Evolutionary conservation across 2,888 invertebrate genomes (phyloP).

Genomic region (Eumacrocentrus americanus): DNA sequence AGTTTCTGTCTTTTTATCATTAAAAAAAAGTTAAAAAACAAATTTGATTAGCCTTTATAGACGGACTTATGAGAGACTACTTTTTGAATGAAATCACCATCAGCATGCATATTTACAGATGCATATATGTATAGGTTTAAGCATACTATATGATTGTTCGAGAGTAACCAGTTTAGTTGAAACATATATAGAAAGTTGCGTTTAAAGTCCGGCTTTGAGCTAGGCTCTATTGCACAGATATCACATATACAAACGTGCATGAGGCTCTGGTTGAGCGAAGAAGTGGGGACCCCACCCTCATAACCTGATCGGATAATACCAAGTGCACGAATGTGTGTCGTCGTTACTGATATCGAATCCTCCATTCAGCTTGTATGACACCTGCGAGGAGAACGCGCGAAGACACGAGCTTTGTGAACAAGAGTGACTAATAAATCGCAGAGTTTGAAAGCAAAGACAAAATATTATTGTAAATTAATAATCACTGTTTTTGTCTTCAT

Average conservation of each 20-base stretch:
- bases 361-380: constrained; percentile 4
- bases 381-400: too few species aligned
- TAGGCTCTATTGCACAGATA: not conserved
- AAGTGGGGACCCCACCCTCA: constrained; percentile 6
- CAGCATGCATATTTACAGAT: not conserved
- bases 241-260: not conserved
- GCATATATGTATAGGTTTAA: not conserved
- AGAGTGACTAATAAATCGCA: too few species aligned
- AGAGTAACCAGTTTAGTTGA: not conserved
- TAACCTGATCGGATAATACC: constrained; percentile 2
- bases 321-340: not conserved
- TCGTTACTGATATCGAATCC: not conserved
- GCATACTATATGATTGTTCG: too few species aligned
- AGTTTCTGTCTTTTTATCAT: too few species aligned
- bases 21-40: too few species aligned
- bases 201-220: not conserved
- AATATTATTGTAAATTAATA: not conserved
- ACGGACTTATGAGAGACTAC: too few species aligned
- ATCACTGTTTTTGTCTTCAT: not conserved
- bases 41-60: too few species aligned
- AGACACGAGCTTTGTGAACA: too few species aligned
- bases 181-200: not conserved
- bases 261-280: not conserved
- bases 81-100: too few species aligned
- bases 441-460: too few species aligned